phyloP scores from a whole-genome alignment of 2,113 vertebrate genomes.

The Phainopepla nitens region DNA sequence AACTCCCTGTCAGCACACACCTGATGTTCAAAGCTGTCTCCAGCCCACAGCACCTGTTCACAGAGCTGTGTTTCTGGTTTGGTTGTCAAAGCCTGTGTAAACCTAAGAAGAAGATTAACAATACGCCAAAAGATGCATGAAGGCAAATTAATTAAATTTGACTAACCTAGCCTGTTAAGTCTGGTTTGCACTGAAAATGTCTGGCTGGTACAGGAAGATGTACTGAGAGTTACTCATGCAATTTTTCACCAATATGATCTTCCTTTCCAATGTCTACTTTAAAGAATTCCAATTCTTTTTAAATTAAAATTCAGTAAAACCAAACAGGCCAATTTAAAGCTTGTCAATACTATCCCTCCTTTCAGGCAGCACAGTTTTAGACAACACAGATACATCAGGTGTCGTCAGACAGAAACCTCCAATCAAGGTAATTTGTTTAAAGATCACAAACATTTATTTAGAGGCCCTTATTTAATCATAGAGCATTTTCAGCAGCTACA shows the following conservation, averaged over 20 bases:
- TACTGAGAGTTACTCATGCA: neutral
- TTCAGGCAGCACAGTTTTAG: neutral
- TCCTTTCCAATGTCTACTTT: neutral
- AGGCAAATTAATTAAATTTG: neutral
- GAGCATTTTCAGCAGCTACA: neutral
- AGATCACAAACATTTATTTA: neutral
- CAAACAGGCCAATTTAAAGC: neutral
- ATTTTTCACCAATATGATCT: neutral
- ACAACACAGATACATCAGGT: neutral
- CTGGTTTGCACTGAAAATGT: neutral
- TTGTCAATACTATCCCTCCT: neutral
- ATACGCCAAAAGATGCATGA: neutral
- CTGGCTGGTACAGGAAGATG: neutral
- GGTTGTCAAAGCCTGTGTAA: neutral
- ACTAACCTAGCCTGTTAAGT: neutral
- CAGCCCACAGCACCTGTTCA: neutral
- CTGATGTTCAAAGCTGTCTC: neutral
- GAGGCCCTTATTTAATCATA: neutral
- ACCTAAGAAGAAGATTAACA: neutral
- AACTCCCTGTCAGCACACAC: neutral
- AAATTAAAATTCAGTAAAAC: constrained; percentile 15
- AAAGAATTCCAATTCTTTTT: neutral
- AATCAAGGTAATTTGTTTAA: neutral
- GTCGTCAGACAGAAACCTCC: neutral
- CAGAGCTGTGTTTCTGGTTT: neutral